Base-by-base conservation (phyloP, 37 sponge, comb jelly and placozoan species). In the Cliona cf. orientalis region DNA sequence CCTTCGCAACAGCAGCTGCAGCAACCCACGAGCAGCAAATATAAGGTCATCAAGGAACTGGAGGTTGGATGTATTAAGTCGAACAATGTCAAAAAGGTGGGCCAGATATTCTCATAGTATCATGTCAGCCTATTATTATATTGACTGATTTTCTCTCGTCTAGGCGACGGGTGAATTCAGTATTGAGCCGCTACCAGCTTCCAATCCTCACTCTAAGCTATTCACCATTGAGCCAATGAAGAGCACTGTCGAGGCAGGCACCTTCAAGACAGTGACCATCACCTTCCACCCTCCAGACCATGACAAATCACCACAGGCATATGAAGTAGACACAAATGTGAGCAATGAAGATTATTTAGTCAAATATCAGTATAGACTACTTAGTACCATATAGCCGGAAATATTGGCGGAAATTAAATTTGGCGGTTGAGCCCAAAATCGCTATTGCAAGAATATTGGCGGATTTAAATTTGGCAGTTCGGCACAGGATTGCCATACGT, bases 211-310 rank as follows among this genome's bases (percentile, higher is more conserved):
- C 34, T 56, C 88, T 5, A 94, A 90, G 65, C 38, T 28, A 71
- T 90, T 94, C 68, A 56, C 90, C 6, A 74, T 90, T 75, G 88
- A 90, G 17, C 76, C 90, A 37, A 62, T 83, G 63, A 94, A 94
- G 89, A 33, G 66, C 0, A 83, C 42, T 60, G 83, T 91, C 28
- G 92, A 91, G 29, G 79, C 83, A 56, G 87, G 92, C 36, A 46
- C 34, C 60, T 62, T 38, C 5, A 76, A 76, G 44, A 62, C 61
- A n/a, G 76, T 91, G 3, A 72, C 65, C 38, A 77, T 91, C 25
- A 78, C 84, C 2, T 91, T 91, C 77, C 32, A 25, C 21, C 88
- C 92, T n/a, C 77, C 79, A 46, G 71, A 42, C 35, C 75, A 78
- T 36, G 21, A 46, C 74, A n/a, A n/a, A n/a, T 49, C 65, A 36